Evolutionary conservation across 2,113 vertebrate species (phyloP), one percentile per base, ranked within the genome.

Genomic region (Macquaria australasica): DNA sequence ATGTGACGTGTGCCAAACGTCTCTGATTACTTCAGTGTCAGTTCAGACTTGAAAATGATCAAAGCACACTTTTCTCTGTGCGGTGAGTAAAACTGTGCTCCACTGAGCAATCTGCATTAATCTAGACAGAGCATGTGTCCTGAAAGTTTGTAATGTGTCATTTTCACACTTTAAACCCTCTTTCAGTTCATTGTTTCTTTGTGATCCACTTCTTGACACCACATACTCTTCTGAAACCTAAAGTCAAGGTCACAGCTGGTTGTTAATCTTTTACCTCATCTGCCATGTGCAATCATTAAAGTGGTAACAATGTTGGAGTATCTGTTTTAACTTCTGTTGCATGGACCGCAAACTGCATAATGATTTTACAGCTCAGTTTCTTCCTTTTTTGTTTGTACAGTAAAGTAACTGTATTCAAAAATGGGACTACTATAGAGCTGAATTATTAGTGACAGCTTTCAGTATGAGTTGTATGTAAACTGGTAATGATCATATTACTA

Each of bases 281-380:
- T 56, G 51, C 81, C 50, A 53, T 23, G 73, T 77, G 84, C 68
- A 75, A 64, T 70, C 25, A 86, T 81, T 86, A 86, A 89, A 89
- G 39, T 45, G 18, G 2, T 12, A 25, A 41, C 25, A 2, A 0
- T 37, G 12, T 37, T 45, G 6, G 21, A 21, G n/a, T 31, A 9
- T 43, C 53, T 34, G 39, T 39, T 58, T 45, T 18, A 6, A 20
- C 21, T 31, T 66, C 16, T 39, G 20, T 21, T 50, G 3, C 1
- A n/a, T n/a, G 7, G 8, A 45, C 3, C 16, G 28, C 10, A n/a
- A 41, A 41, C 25, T 64, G 31, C 6, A 16, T 20, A 2, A 6
- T 55, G 15, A 53, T 15, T 69, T 48, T 31, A 45, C n/a, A 34
- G 1, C 16, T 31, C 14, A 12, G 1, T 18, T 37, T 10, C 16